Evolutionary conservation across 2,888 invertebrate species (phyloP).

Genomic region (Eupithecia exiguata): DNA sequence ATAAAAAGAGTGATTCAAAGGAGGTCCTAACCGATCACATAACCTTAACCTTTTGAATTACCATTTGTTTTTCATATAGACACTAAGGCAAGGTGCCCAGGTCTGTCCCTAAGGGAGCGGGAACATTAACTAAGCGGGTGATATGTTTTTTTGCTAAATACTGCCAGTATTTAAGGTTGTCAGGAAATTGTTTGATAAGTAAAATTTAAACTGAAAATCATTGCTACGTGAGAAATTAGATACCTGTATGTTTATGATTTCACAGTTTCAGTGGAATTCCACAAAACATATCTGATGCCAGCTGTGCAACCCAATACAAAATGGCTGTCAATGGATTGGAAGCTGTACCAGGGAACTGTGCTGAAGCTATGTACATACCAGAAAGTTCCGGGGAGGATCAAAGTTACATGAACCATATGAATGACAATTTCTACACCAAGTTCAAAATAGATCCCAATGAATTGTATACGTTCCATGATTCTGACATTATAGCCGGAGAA

Average conservation of each 20-base stretch:
- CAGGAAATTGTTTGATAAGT: background rate
- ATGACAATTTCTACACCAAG: slow-evolving; percentile 78
- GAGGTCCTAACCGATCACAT: background rate
- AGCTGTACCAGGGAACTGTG: slow-evolving; percentile 71
- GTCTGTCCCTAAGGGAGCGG: background rate
- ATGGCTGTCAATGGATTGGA: slow-evolving; percentile 69
- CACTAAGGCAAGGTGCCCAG: background rate
- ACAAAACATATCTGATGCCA: slow-evolving; percentile 80
- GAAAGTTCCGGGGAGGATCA: slow-evolving; percentile 77
- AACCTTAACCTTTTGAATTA: background rate
- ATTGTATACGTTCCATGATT: slow-evolving; percentile 80
- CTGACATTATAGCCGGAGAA: slow-evolving; percentile 78
- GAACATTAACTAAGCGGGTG: background rate
- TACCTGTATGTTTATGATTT: slow-evolving; percentile 29
- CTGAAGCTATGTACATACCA: slow-evolving; percentile 76
- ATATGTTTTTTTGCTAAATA: background rate
- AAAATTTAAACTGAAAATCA: background rate
- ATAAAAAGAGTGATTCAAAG: background rate
- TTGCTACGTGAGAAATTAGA: background rate
- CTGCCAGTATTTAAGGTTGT: background rate
- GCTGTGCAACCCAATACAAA: slow-evolving; percentile 80
- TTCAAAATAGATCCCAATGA: slow-evolving; percentile 82
- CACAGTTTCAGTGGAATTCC: slow-evolving; percentile 79
- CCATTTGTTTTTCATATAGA: background rate
- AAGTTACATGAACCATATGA: slow-evolving; percentile 72